Percentiles rank a stretch among this genome's conserved stretches.
phyloP scores from a whole-genome alignment of 2,113 vertebrate genomes.

The Platichthys flesus region DNA sequence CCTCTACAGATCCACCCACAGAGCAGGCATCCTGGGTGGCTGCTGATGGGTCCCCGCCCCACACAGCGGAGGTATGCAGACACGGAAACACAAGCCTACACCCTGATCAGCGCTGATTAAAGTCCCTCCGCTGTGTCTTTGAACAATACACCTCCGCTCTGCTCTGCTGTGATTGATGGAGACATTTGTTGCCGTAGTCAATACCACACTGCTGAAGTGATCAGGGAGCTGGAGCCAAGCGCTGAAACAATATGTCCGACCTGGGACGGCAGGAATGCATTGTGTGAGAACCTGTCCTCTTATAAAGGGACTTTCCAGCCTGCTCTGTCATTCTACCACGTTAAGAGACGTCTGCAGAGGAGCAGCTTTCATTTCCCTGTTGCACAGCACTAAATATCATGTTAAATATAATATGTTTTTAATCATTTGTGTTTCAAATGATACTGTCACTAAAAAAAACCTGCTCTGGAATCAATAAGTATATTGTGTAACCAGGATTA shows the following conservation, averaged over 20 bases:
- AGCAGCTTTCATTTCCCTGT: not conserved
- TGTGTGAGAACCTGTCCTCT: slow-evolving; percentile 44
- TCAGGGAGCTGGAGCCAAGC: slow-evolving; percentile 41
- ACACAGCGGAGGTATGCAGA: slow-evolving; percentile 36
- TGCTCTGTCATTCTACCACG: not conserved
- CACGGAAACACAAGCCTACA: slow-evolving; percentile 40
- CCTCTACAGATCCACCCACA: not conserved
- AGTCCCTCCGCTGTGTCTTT: slow-evolving; percentile 26
- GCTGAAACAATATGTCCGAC: slow-evolving; percentile 33
- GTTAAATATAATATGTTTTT: not conserved
- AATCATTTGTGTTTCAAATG: too few species aligned
- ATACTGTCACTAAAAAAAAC: not conserved
- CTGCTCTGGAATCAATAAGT: not conserved
- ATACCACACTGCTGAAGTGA: slow-evolving; percentile 46
- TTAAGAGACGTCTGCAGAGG: slow-evolving; percentile 19
- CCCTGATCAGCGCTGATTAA: slow-evolving; percentile 34
- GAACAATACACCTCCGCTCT: slow-evolving; percentile 44
- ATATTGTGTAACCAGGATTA: too few species aligned
- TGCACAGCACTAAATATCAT: not conserved
- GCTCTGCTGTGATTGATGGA: slow-evolving; percentile 50
- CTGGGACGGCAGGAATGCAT: slow-evolving; percentile 53
- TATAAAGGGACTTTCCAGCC: slow-evolving; percentile 56
- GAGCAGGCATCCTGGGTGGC: slow-evolving; percentile 6
- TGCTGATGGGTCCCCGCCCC: slow-evolving; percentile 22
- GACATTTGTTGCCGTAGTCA: slow-evolving; percentile 45